phyloP scores from a whole-genome alignment of 2,113 vertebrate species.

The Dromas ardeola region DNA sequence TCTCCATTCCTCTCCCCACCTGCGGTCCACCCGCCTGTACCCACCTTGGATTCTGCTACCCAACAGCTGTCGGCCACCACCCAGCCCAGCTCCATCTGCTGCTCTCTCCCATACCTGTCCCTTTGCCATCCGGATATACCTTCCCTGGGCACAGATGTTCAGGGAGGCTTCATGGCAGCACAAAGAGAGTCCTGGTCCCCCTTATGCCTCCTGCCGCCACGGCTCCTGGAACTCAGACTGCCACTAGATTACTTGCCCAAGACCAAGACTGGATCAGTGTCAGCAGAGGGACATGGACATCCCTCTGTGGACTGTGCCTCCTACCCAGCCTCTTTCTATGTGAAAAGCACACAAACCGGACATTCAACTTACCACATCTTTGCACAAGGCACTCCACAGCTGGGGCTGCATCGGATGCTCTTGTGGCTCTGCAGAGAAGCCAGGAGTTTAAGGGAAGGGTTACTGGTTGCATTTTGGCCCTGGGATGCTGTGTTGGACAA shows the following conservation, averaged over 20 bases:
- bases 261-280: background rate
- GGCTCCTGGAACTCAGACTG: background rate
- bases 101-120: background rate
- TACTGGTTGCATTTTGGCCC: slow-evolving; percentile 32
- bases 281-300: background rate
- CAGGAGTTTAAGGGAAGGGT: slow-evolving; percentile 32
- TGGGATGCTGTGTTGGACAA: slow-evolving; percentile 13
- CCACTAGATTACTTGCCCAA: background rate
- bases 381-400: background rate
- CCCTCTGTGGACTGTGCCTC: background rate
- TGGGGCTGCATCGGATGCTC: slow-evolving; percentile 20
- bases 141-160: background rate
- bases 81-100: background rate
- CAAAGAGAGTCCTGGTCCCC: background rate
- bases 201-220: background rate
- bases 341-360: background rate
- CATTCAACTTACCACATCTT: background rate
- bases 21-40: background rate
- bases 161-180: background rate
- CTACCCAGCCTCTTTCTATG: background rate
- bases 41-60: background rate
- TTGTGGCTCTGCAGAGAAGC: slow-evolving; percentile 24
- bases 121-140: background rate
- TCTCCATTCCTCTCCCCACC: background rate
- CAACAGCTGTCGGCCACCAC: background rate